Percentiles rank a stretch among this genome's conserved stretches.
phyloP scores from a whole-genome alignment of 2,888 invertebrate species.

The Trichacis sp. region DNA sequence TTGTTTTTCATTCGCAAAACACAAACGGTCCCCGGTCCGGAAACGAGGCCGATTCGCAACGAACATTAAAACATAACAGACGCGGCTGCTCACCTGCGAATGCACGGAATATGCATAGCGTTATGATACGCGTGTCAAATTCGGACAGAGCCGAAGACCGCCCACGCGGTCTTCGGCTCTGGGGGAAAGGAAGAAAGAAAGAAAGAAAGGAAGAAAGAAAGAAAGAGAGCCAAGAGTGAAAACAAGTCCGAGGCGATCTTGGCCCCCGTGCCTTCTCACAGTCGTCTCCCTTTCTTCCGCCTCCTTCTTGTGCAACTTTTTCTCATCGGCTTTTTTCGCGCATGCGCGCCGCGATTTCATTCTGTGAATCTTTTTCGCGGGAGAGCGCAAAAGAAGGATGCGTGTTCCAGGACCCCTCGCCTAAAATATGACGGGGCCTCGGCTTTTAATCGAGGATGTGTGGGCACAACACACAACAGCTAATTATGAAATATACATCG shows the following conservation, averaged over 20 bases:
- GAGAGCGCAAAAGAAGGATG: constrained; percentile 14
- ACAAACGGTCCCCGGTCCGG: too few species aligned
- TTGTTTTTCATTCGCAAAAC: too few species aligned
- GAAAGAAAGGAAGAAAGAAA: constrained; percentile 21
- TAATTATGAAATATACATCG: constrained; percentile 64
- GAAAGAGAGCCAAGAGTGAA: constrained; percentile 27
- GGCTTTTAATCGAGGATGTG: constrained; percentile 62
- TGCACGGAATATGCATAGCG: constrained; percentile 16
- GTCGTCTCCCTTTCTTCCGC: constrained; percentile 8
- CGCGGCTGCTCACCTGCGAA: background rate
- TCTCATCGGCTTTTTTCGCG: constrained; percentile 16
- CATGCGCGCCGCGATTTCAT: constrained; percentile 42
- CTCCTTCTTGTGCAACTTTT: constrained; percentile 24
- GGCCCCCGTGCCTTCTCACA: constrained; percentile 8
- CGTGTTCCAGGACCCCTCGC: constrained; percentile 20
- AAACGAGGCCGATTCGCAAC: too few species aligned
- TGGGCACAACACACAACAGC: constrained; percentile 58
- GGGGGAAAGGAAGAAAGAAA: background rate
- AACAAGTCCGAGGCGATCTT: constrained; percentile 49
- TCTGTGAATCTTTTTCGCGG: constrained; percentile 47
- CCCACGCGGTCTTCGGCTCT: constrained; percentile 54
- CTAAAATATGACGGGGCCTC: constrained; percentile 57
- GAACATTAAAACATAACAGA: background rate
- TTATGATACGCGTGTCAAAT: constrained; percentile 64
- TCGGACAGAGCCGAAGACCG: constrained; percentile 60